Conservation (phyloP, 2,797 vertebrate genomes). For the Etheostoma perlongum region DNA sequence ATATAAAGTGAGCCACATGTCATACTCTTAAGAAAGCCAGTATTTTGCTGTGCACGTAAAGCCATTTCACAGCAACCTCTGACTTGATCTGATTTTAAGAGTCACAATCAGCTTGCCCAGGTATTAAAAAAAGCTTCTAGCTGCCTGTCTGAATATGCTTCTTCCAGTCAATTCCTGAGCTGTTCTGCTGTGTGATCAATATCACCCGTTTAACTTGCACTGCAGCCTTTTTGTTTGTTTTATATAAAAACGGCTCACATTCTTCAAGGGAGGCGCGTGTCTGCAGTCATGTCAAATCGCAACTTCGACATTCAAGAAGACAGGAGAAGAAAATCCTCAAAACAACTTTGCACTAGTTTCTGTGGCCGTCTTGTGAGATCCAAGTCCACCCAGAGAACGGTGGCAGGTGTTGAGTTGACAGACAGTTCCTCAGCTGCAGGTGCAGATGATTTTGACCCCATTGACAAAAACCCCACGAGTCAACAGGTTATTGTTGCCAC, state of each 20-base stretch:
- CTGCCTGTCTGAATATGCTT: conserved; percentile 21
- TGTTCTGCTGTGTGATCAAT: conserved; percentile 37
- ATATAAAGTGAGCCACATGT: no score
- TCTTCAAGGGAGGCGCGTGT: conserved; percentile 13
- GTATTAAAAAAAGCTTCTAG: background rate
- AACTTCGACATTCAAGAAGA: background rate
- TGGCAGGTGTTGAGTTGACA: conserved; percentile 66
- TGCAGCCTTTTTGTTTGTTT: conserved; percentile 15
- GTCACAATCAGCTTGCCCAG: background rate
- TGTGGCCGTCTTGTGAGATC: conserved; percentile 12
- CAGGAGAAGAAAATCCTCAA: background rate
- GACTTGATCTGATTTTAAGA: background rate
- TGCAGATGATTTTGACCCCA: conserved; percentile 74
- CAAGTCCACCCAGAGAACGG: conserved; percentile 17
- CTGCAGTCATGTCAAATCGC: conserved; percentile 6
- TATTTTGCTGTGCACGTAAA: background rate
- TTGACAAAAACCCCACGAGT: conserved; percentile 57
- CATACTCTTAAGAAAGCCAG: background rate
- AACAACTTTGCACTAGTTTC: conserved; percentile 27
- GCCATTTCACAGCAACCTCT: background rate
- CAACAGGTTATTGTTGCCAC: conserved; percentile 65
- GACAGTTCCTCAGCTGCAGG: conserved; percentile 74
- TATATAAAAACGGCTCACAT: conserved; percentile 3
- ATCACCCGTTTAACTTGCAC: background rate
- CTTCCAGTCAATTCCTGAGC: conserved; percentile 27